Base-by-base conservation (phyloP, 1,140 invertebrate genomes). In the Drepana arcuata region DNA sequence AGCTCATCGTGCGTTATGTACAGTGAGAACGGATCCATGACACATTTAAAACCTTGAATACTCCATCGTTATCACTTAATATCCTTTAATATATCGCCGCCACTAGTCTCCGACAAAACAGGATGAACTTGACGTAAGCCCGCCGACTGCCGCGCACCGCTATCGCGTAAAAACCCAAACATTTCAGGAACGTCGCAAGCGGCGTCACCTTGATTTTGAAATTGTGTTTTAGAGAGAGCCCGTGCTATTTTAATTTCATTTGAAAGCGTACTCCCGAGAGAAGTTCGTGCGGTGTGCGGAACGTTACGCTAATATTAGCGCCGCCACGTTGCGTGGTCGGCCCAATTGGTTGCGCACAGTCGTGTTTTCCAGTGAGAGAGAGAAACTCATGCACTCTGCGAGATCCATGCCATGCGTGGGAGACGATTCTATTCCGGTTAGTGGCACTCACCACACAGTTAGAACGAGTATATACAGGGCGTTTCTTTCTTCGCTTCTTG, bases 181-280 rank as follows among this genome's bases (percentile, higher is more conserved):
- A 66, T 74, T 62, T 70, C 65, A 60, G 58, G 64, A 78, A 73
- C 63, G 72, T 59, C 73, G 46, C 57, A 72, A 69, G 62, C 67
- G 60, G 43, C 63, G 63, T 81, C 71, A 81, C 77, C 77, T 81
- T 81, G 77, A 81, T 81, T 78, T 79, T 79, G 74, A 81, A 75
- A 64, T 50, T 67, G 65, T 59, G 53, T 64, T 71, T 71, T 61
- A 64, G 55, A 48, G 55, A 56, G 64, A 60, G 60, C 50, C 48
- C 41, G 62, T 61, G 68, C 69, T 79, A 81, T 81, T 79, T 79
- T 79, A 66, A 77, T 61, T 71, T 71, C 51, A 66, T 60, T 54
- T 51, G 60, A 69, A 74, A 77, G 67, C 64, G 41, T 66, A 58
- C 54, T 77, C 62, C 59, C 58, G 60, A 49, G 60, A 52, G 74